These are phyloP conservation scores for Ariopsis seemanni DNA, from an alignment of 2,113 vertebrate genomes.

Conservation along the genomic window DNA sequence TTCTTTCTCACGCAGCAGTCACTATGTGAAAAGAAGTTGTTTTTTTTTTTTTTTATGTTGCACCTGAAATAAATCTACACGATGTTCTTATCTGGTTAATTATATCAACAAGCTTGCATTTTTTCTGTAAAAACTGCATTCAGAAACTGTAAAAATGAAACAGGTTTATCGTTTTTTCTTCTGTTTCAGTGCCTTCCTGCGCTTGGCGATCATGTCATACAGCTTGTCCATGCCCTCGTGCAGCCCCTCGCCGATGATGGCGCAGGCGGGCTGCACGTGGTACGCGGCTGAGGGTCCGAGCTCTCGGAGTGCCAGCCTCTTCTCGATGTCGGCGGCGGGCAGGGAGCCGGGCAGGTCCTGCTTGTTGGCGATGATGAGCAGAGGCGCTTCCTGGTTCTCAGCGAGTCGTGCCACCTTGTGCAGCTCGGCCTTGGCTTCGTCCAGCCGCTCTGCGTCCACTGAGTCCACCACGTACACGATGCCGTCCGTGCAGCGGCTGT, in stretches of 20 bases:
- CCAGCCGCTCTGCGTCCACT: conserved; percentile 90
- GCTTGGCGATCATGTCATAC: conserved; percentile 95
- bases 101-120: neutral
- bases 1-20: neutral
- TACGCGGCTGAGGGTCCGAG: conserved; percentile 87
- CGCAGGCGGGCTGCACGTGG: conserved; percentile 94
- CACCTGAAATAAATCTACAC: neutral
- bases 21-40: neutral
- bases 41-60: neutral
- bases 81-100: neutral
- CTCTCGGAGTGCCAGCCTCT: conserved; percentile 88
- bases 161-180: conserved; percentile 86
- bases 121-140: neutral
- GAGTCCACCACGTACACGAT: conserved; percentile 98
- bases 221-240: conserved; percentile 96
- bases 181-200: conserved; percentile 90
- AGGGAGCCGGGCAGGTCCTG: conserved; percentile 94
- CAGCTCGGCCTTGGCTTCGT: conserved; percentile 92
- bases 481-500: conserved; percentile 94
- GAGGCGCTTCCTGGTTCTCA: conserved; percentile 91
- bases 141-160: neutral
- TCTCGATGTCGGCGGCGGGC: conserved; percentile 87
- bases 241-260: conserved; percentile 95
- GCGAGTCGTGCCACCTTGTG: conserved; percentile 92
- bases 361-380: conserved; percentile 96